phyloP scores from a whole-genome alignment of 2,113 vertebrate genomes.

The Chaetura pelagica region DNA sequence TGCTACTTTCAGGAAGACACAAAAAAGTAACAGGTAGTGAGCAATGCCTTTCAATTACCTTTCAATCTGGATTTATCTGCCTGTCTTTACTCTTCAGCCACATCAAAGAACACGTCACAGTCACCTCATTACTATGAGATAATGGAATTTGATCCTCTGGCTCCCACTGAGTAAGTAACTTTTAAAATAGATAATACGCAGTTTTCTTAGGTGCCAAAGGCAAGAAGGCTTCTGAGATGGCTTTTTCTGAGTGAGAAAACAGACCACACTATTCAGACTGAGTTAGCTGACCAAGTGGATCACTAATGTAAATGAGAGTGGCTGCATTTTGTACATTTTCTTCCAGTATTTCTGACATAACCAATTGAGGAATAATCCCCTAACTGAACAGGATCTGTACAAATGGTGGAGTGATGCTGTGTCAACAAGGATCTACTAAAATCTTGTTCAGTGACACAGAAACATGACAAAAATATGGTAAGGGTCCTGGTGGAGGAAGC shows the following conservation, averaged over 20 bases:
- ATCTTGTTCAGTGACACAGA: neutral
- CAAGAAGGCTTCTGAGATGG: neutral
- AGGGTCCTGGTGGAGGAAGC: neutral
- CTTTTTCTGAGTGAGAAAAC: neutral
- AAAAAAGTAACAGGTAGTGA: neutral
- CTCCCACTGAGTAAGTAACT: conserved; percentile 80
- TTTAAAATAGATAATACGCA: neutral
- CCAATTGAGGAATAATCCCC: neutral
- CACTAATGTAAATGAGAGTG: neutral
- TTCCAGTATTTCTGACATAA: neutral
- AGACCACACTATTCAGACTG: neutral
- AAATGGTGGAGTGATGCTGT: neutral
- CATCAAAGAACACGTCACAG: conserved; percentile 57
- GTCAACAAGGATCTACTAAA: neutral
- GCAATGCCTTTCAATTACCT: neutral
- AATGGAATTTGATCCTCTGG: conserved; percentile 84
- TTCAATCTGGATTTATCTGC: neutral
- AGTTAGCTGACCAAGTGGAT: neutral
- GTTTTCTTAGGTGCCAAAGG: neutral
- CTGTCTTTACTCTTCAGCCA: conserved; percentile 24
- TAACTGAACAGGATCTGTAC: neutral
- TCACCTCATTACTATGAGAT: conserved; percentile 76
- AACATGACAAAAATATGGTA: neutral
- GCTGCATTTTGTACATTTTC: neutral
- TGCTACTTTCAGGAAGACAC: neutral